These are phyloP conservation scores for Bombus ignitus DNA, from an alignment of 1,140 invertebrate genomes.

Conservation along the genomic window DNA sequence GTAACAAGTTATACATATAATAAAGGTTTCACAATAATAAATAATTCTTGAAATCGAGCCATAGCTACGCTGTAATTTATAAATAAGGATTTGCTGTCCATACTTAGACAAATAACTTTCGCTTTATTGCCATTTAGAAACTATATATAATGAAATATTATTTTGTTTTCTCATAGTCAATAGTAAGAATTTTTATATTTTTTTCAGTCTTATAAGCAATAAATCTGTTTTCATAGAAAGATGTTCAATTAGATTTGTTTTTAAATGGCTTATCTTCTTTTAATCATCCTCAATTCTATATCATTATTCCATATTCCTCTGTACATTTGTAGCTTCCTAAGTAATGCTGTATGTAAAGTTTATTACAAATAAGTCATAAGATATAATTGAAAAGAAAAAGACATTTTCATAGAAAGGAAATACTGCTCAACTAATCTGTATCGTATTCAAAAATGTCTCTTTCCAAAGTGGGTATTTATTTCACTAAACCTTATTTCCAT, in stretches of 20 bases:
- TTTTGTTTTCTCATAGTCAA: slow-evolving; percentile 49
- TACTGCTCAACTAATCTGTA: slow-evolving; percentile 45
- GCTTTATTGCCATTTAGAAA: slow-evolving; percentile 53
- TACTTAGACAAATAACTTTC: slow-evolving; percentile 59
- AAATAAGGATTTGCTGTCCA: slow-evolving; percentile 53
- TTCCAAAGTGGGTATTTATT: slow-evolving; percentile 34
- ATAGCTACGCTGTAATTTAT: slow-evolving; percentile 11
- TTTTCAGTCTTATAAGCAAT: slow-evolving; percentile 69
- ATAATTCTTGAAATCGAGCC: slow-evolving; percentile 5
- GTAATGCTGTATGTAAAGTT: slow-evolving; percentile 56
- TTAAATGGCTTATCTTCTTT: slow-evolving; percentile 37
- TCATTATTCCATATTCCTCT: slow-evolving; percentile 42
- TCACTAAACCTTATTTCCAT: slow-evolving; percentile 45
- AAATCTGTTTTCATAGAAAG: slow-evolving; percentile 60
- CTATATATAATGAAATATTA: slow-evolving; percentile 50
- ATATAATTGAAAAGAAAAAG: slow-evolving; percentile 38
- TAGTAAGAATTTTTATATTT: slow-evolving; percentile 60
- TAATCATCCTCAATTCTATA: slow-evolving; percentile 42
- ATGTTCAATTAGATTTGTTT: slow-evolving; percentile 43
- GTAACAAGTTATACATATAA: not conserved
- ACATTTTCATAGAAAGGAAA: slow-evolving; percentile 46
- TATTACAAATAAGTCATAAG: slow-evolving; percentile 49
- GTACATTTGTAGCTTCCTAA: slow-evolving; percentile 61
- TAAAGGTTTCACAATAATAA: not conserved
- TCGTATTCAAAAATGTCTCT: slow-evolving; percentile 37